Conservation (phyloP, 2,888 invertebrate species). For the Hydroisotoma schaefferi region DNA sequence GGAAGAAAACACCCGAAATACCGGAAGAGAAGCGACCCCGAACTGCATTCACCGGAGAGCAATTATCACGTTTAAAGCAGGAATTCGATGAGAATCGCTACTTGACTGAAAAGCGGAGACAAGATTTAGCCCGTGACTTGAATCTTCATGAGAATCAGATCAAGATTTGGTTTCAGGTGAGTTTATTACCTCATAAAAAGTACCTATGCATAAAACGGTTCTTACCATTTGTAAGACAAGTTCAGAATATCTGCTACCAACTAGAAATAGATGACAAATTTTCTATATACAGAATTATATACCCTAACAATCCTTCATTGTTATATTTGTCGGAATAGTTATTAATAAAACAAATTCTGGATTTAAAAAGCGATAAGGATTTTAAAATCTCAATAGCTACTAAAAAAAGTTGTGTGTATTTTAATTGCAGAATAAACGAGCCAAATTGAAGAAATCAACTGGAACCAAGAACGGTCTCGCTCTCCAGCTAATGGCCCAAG, state of each 20-base stretch:
- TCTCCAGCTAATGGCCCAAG: conserved; percentile 88
- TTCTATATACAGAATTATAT: too few species aligned
- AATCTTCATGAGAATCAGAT: conserved; percentile 95
- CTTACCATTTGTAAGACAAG: too few species aligned
- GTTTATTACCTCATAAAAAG: not conserved
- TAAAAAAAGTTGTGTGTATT: too few species aligned
- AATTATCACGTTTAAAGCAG: conserved; percentile 82
- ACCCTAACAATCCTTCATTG: too few species aligned
- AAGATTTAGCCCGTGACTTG: conserved; percentile 83
- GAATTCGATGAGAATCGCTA: conserved; percentile 92
- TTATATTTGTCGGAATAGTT: too few species aligned
- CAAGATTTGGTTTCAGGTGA: conserved; percentile 79
- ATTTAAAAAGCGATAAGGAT: too few species aligned
- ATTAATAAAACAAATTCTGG: too few species aligned
- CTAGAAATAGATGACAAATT: too few species aligned
- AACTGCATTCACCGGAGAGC: conserved; percentile 93
- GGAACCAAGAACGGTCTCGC: conserved; percentile 83
- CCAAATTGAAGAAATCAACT: conserved; percentile 89
- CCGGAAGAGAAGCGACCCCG: conserved; percentile 59
- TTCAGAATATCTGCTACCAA: too few species aligned
- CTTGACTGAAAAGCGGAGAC: conserved; percentile 85
- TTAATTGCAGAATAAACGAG: conserved; percentile 87
- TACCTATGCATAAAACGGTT: too few species aligned
- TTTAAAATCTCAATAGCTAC: too few species aligned
- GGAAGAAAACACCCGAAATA: not conserved